phyloP scores from a whole-genome alignment of 2,797 vertebrate genomes.

The Lacerta bilineata region DNA sequence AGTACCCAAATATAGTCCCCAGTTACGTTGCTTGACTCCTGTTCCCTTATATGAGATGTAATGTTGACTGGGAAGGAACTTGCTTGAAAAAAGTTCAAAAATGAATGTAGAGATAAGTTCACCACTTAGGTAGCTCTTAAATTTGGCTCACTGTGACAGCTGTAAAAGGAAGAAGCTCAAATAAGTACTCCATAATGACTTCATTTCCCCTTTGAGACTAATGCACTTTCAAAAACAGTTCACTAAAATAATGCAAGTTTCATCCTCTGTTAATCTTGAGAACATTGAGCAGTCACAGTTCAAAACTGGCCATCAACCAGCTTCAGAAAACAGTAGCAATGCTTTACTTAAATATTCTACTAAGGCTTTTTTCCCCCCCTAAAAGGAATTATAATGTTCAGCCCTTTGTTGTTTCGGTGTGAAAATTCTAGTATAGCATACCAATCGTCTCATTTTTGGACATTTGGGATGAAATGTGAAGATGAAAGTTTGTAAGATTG shows the following conservation, averaged over 20 bases:
- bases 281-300: conserved; percentile 21
- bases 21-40: background rate
- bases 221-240: conserved; percentile 42
- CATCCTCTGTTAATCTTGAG: conserved; percentile 34
- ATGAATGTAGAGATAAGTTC: conserved; percentile 10
- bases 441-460: conserved; percentile 13
- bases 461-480: conserved; percentile 7
- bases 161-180: conserved; percentile 32
- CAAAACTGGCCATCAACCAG: conserved; percentile 39
- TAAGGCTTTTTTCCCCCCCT: background rate
- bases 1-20: conserved; percentile 25
- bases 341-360: conserved; percentile 30
- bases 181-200: conserved; percentile 39
- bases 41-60: background rate
- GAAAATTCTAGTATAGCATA: conserved; percentile 10
- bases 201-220: conserved; percentile 44
- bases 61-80: conserved; percentile 7
- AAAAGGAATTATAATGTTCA: conserved; percentile 52
- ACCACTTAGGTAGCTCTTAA: conserved; percentile 21
- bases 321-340: conserved; percentile 23
- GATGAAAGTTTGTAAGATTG: conserved; percentile 5
- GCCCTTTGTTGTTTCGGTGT: conserved; percentile 56
- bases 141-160: background rate
- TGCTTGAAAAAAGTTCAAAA: conserved; percentile 37
- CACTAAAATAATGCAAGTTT: background rate